These are phyloP conservation scores for Thymelicus lineola DNA, from an alignment of 2,888 invertebrate genomes.

Conservation along the genomic window DNA sequence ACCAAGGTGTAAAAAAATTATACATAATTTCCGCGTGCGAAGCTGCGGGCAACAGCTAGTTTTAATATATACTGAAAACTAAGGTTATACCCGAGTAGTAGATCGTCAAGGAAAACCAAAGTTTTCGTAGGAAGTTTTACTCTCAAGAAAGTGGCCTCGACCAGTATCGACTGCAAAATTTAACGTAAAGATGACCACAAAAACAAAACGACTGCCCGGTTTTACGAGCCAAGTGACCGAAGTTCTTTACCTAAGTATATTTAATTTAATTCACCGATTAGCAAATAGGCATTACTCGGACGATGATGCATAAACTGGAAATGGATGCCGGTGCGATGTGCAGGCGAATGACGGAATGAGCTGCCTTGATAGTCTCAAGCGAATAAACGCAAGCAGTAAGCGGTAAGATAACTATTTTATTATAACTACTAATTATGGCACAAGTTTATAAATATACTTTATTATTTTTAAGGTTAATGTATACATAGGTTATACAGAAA, in stretches of 20 bases:
- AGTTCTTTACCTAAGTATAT: conserved; percentile 21
- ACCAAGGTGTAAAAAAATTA: too few species aligned
- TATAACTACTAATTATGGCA: too few species aligned
- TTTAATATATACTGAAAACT: too few species aligned
- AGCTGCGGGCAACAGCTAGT: too few species aligned
- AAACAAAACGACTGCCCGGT: background rate
- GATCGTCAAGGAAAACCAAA: too few species aligned
- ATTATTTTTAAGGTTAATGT: too few species aligned
- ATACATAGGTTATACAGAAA: too few species aligned
- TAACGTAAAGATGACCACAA: background rate
- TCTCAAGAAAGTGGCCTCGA: background rate
- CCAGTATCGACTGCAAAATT: background rate
- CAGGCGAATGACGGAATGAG: conserved; percentile 46
- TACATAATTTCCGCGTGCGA: too few species aligned
- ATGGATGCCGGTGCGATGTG: conserved; percentile 43
- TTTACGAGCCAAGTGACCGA: conserved; percentile 5
- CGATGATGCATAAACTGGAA: conserved; percentile 37
- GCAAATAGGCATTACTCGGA: conserved; percentile 40
- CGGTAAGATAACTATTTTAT: background rate
- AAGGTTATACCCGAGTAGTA: background rate
- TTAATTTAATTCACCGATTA: conserved; percentile 40
- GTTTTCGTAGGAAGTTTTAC: background rate
- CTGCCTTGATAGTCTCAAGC: conserved; percentile 31
- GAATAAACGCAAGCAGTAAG: conserved; percentile 41
- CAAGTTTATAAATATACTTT: too few species aligned